Evolutionary conservation across 2,797 vertebrate species (phyloP).

Genomic region (Lycodopsis pacificus): DNA sequence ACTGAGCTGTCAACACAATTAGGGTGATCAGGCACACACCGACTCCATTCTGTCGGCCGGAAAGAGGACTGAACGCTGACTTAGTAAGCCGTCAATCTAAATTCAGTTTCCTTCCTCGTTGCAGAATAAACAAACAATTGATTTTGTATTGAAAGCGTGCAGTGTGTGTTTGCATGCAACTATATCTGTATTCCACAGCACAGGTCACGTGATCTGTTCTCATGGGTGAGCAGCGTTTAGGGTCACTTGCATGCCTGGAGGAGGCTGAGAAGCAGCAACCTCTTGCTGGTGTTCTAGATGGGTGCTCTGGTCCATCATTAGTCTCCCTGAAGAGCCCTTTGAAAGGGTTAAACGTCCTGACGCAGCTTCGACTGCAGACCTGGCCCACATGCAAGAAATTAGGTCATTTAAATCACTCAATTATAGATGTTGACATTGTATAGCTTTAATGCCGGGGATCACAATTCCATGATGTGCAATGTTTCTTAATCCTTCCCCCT

Average conservation of each 20-base stretch:
- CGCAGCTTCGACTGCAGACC: conserved; percentile 18
- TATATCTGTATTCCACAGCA: too few relatives aligned
- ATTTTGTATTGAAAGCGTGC: not conserved
- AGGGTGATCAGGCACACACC: conserved; percentile 53
- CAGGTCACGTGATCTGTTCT: conserved; percentile 4
- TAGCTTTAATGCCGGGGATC: conserved; percentile 52
- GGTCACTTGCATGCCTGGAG: conserved; percentile 27
- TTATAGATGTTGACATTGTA: conserved; percentile 72
- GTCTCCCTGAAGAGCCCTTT: not conserved
- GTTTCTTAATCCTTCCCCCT: conserved; percentile 68
- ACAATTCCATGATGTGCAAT: conserved; percentile 67
- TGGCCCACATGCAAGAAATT: conserved; percentile 37
- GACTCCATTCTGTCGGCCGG: conserved; percentile 70
- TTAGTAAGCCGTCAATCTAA: conserved; percentile 31
- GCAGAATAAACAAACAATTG: conserved; percentile 20
- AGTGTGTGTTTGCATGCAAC: not conserved
- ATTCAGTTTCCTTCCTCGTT: conserved; percentile 6
- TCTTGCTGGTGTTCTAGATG: conserved; percentile 10
- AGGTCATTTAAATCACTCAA: conserved; percentile 61
- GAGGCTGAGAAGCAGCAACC: not conserved
- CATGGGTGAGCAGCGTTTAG: conserved; percentile 25
- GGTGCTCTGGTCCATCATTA: not conserved
- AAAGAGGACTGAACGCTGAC: conserved; percentile 67
- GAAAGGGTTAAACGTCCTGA: conserved; percentile 39
- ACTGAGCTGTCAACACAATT: conserved; percentile 75